These are phyloP conservation scores for Galerucella calmariensis DNA, from an alignment of 2,888 invertebrate species.

Conservation along the genomic window DNA sequence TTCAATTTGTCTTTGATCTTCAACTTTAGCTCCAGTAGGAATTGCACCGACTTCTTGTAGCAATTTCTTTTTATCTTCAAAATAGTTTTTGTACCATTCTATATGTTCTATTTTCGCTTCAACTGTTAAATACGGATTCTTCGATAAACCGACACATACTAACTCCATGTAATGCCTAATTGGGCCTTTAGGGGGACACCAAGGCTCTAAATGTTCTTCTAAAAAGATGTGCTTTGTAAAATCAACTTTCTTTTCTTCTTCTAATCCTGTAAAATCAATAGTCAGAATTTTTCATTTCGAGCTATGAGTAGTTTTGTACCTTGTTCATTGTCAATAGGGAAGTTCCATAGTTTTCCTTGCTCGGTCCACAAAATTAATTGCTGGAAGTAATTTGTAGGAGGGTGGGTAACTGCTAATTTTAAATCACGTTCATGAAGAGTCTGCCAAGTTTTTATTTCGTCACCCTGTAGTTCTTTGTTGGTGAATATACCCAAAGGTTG, in stretches of 20 bases:
- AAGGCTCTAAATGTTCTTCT: slow-evolving; percentile 83
- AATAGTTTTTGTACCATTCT: slow-evolving; percentile 91
- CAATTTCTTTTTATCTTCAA: slow-evolving; percentile 80
- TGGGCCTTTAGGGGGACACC: slow-evolving; percentile 93
- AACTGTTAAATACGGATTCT: slow-evolving; percentile 91
- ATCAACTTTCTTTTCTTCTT: slow-evolving; percentile 74
- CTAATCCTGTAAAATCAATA: slow-evolving; percentile 68
- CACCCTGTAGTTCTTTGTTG: slow-evolving; percentile 56
- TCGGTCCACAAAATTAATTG: slow-evolving; percentile 95
- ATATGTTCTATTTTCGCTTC: slow-evolving; percentile 90
- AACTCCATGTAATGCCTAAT: slow-evolving; percentile 97
- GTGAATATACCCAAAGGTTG: slow-evolving; percentile 75
- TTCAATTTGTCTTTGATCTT: slow-evolving; percentile 29
- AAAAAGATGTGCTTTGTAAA: slow-evolving; percentile 97
- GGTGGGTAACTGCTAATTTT: slow-evolving; percentile 74
- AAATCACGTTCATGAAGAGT: slow-evolving; percentile 74
- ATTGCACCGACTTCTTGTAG: slow-evolving; percentile 75
- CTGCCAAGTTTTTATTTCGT: slow-evolving; percentile 75
- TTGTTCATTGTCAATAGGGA: slow-evolving; percentile 97
- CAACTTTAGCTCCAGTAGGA: slow-evolving; percentile 54
- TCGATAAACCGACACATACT: slow-evolving; percentile 91
- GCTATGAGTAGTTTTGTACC: slow-evolving; percentile 67
- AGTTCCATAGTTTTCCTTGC: slow-evolving; percentile 94
- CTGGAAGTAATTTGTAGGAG: slow-evolving; percentile 90
- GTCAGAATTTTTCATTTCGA: neutral